Conservation (phyloP, 2,888 invertebrate species). For the Cephalotes varians region DNA sequence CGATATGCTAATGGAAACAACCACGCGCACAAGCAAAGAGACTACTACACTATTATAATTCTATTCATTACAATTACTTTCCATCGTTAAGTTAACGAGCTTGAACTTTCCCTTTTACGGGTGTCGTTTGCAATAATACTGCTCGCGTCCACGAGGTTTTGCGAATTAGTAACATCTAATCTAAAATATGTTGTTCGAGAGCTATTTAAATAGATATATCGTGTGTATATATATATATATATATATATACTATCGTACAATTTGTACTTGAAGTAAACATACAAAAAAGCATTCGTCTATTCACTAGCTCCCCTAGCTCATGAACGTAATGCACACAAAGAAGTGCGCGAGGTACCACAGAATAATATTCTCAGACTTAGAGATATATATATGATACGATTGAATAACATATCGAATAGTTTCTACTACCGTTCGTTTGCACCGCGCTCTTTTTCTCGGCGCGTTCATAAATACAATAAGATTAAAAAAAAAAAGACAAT, state of each 20-base stretch:
- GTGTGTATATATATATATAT: constrained; percentile 15
- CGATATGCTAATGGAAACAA: constrained; percentile 30
- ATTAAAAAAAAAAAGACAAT: neutral
- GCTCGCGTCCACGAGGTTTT: neutral
- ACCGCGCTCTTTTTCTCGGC: neutral
- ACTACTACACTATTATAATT: constrained; percentile 35
- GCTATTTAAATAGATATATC: constrained; percentile 44
- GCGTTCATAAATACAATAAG: neutral
- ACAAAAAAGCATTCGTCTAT: constrained; percentile 77
- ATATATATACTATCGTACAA: constrained; percentile 67
- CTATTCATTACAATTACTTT: constrained; percentile 46
- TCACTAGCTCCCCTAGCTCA: constrained; percentile 41
- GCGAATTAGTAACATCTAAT: constrained; percentile 52
- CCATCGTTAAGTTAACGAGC: constrained; percentile 20
- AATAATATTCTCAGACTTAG: constrained; percentile 20
- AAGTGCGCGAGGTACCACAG: constrained; percentile 2
- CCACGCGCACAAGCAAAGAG: constrained; percentile 50
- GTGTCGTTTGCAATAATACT: neutral
- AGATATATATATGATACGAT: neutral
- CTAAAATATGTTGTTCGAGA: constrained; percentile 40
- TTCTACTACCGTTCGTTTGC: neutral
- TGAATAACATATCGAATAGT: neutral
- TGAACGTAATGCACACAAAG: constrained; percentile 12
- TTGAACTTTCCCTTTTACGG: neutral
- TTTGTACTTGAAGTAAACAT: constrained; percentile 79